A percentile compares a stretch with the other conserved stretches of the same genome.
Conservation (phyloP, 2,797 vertebrate genomes). For the Centropyge bicolor region DNA sequence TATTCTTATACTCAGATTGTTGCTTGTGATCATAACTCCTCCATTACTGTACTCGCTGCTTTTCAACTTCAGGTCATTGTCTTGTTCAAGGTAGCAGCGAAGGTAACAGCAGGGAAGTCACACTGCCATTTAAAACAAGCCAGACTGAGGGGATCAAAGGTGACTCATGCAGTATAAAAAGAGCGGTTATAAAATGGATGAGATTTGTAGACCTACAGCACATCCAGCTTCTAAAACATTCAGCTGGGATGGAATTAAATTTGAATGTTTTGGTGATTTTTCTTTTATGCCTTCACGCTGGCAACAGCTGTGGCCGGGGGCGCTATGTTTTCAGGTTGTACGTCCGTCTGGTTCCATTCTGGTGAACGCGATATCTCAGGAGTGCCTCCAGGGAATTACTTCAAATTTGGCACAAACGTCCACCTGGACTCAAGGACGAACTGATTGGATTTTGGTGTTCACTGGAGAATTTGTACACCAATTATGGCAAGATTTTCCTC, state of each 20-base stretch:
- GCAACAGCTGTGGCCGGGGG: too few species aligned
- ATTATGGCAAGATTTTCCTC: too few species aligned
- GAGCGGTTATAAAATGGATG: slow-evolving; percentile 25
- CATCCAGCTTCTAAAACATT: background rate
- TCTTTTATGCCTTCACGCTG: background rate
- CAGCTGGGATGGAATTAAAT: slow-evolving; percentile 35
- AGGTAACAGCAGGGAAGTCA: background rate
- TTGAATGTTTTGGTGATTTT: slow-evolving; percentile 4
- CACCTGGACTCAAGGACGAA: too few species aligned
- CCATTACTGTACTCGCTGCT: slow-evolving; percentile 12
- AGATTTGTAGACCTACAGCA: slow-evolving; percentile 3
- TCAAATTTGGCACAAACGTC: too few species aligned
- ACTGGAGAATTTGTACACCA: too few species aligned
- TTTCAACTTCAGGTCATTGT: slow-evolving; percentile 29
- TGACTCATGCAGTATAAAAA: slow-evolving; percentile 22
- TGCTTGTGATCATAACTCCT: slow-evolving; percentile 11
- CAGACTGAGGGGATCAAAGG: slow-evolving; percentile 37
- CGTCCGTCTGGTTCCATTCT: too few species aligned
- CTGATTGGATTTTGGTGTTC: too few species aligned
- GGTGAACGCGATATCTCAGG: too few species aligned
- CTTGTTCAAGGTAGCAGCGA: slow-evolving; percentile 31
- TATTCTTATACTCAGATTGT: background rate
- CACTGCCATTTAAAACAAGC: slow-evolving; percentile 29
- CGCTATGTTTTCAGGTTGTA: too few species aligned
- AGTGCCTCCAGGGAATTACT: too few species aligned